Conservation (phyloP, 2,113 vertebrate species). For the Cygnus buccinator region DNA sequence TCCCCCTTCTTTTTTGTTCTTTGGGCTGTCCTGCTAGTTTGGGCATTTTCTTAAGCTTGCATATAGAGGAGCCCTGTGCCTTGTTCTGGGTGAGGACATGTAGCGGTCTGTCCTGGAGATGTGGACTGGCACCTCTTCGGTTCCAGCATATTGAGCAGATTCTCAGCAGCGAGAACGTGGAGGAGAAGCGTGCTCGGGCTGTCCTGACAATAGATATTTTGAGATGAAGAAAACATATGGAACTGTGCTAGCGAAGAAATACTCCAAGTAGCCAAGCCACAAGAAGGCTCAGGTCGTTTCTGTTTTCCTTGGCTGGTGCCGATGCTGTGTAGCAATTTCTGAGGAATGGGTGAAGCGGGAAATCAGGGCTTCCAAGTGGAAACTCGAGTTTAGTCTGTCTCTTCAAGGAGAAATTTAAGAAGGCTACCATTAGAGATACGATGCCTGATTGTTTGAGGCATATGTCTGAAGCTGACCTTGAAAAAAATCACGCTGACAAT, state of each 20-base stretch:
- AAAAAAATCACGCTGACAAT: neutral
- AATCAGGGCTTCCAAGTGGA: neutral
- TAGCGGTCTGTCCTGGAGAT: neutral
- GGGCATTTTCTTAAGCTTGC: neutral
- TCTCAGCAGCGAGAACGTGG: neutral
- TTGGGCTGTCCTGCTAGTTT: neutral
- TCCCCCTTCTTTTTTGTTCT: neutral
- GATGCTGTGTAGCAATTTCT: neutral
- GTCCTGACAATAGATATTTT: neutral
- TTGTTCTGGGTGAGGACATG: neutral
- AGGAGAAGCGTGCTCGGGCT: neutral
- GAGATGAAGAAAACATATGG: neutral
- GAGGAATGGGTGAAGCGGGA: neutral
- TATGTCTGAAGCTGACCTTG: neutral
- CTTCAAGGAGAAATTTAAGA: neutral
- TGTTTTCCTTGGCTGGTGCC: constrained; percentile 2
- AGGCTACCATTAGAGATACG: neutral
- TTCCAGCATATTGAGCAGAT: neutral
- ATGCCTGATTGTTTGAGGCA: neutral
- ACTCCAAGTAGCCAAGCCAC: neutral
- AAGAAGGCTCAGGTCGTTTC: neutral
- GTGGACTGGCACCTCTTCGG: neutral
- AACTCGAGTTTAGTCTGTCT: neutral
- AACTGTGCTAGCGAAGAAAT: neutral
- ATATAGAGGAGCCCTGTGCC: neutral